A percentile compares a stretch with the other conserved stretches of the same genome.
Evolutionary conservation across 2,888 invertebrate species (phyloP).

Genomic region (Cataglyphis rosenhaueri): DNA sequence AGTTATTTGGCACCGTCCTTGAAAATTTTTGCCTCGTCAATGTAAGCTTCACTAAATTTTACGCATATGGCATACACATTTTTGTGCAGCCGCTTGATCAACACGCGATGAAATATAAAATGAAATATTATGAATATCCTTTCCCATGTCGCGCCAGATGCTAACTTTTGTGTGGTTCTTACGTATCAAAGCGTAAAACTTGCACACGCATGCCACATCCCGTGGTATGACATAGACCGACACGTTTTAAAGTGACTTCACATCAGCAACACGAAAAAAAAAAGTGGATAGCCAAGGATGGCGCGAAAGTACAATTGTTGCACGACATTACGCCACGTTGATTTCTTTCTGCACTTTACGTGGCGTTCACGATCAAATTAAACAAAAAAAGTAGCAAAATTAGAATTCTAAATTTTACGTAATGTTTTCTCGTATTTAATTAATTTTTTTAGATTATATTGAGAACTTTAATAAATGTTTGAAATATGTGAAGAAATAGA

Average conservation of each 20-base stretch:
- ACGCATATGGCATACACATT: slow-evolving; percentile 16
- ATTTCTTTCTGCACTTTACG: slow-evolving; percentile 47
- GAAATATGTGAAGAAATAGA: too few species aligned
- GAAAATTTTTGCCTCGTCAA: not conserved
- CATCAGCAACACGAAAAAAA: slow-evolving; percentile 37
- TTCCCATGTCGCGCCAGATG: slow-evolving; percentile 81
- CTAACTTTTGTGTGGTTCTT: slow-evolving; percentile 74
- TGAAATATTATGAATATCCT: slow-evolving; percentile 77
- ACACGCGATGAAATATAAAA: slow-evolving; percentile 68
- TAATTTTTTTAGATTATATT: not conserved
- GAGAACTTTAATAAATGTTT: not conserved
- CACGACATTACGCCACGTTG: slow-evolving; percentile 42
- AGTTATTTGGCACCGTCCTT: not conserved
- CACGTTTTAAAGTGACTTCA: slow-evolving; percentile 47
- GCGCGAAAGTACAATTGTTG: slow-evolving; percentile 37
- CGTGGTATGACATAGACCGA: slow-evolving; percentile 20
- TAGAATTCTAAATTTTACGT: not conserved
- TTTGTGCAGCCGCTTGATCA: not conserved
- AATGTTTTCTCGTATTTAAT: not conserved
- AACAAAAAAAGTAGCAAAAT: not conserved
- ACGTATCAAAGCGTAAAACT: slow-evolving; percentile 58
- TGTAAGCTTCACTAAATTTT: not conserved
- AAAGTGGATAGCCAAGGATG: slow-evolving; percentile 15
- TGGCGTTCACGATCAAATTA: slow-evolving; percentile 12
- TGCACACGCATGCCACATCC: slow-evolving; percentile 67